A percentile compares a stretch with the other conserved stretches of the same genome.
Conservation (phyloP, 37 sponge, comb jelly and placozoan species). For the Beroe ovata region DNA sequence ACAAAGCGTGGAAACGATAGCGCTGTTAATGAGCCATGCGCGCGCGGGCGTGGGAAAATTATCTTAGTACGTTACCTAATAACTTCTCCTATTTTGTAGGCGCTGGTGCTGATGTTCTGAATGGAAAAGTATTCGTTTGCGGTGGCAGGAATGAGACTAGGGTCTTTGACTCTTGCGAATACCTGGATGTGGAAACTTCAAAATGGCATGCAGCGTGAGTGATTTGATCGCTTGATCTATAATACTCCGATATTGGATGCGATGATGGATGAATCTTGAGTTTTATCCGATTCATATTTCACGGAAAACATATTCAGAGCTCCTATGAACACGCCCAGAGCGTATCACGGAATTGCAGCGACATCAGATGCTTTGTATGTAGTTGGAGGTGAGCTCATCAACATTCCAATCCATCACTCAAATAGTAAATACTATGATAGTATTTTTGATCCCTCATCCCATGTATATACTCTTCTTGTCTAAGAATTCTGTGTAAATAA, state of each 20-base stretch:
- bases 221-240: neutral
- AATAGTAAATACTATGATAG: too few relatives aligned
- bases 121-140: conserved; percentile 12
- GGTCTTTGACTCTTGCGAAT: neutral
- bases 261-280: too few relatives aligned
- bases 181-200: neutral
- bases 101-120: conserved; percentile 41
- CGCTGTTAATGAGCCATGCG: neutral
- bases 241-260: neutral
- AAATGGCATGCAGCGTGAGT: conserved; percentile 12
- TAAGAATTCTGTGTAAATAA: neutral
- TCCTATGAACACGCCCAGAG: conserved; percentile 44
- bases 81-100: too few relatives aligned
- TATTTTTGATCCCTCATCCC: too few relatives aligned
- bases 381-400: conserved; percentile 3
- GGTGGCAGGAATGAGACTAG: conserved; percentile 30
- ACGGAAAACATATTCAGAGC: neutral
- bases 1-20: neutral
- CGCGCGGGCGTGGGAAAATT: neutral
- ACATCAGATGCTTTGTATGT: conserved; percentile 32
- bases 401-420: too few relatives aligned
- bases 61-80: too few relatives aligned
- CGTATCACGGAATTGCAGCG: conserved; percentile 51
- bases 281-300: too few relatives aligned
- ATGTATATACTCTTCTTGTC: too few relatives aligned